Evolutionary conservation across 2,888 invertebrate genomes (phyloP).

Genomic region (Lapara coniferarum): DNA sequence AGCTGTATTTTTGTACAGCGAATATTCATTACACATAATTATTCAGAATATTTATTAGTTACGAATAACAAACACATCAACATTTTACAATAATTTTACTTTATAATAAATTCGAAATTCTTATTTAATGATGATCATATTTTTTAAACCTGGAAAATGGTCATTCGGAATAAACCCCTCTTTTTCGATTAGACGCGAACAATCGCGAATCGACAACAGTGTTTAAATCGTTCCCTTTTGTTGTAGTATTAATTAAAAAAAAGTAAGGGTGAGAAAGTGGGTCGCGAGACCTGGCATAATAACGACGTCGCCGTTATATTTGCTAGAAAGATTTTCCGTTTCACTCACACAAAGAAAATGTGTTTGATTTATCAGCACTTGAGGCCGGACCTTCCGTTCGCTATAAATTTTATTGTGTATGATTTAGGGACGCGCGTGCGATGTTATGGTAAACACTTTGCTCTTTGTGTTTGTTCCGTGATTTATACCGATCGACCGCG

Average conservation of each 20-base stretch:
- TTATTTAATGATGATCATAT: too few relatives aligned
- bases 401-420: conserved; percentile 83
- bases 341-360: conserved; percentile 78
- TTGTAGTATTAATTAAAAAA: conserved; percentile 40
- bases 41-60: too few relatives aligned
- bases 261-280: conserved; percentile 44
- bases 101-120: too few relatives aligned
- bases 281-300: conserved; percentile 44
- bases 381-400: conserved; percentile 81
- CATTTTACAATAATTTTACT: too few relatives aligned
- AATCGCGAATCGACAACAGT: conserved; percentile 1
- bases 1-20: too few relatives aligned
- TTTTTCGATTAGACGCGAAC: background rate
- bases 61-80: too few relatives aligned
- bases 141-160: too few relatives aligned
- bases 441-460: conserved; percentile 82
- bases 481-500: conserved; percentile 63
- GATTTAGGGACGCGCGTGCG: conserved; percentile 79
- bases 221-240: conserved; percentile 2
- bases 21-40: too few relatives aligned
- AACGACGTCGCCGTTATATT: conserved; percentile 66
- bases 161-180: background rate
- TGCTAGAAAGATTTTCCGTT: conserved; percentile 75
- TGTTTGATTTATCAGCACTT: conserved; percentile 82
- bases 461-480: conserved; percentile 73